Conservation (phyloP, 1,140 invertebrate genomes). For the Heliconius congener region DNA sequence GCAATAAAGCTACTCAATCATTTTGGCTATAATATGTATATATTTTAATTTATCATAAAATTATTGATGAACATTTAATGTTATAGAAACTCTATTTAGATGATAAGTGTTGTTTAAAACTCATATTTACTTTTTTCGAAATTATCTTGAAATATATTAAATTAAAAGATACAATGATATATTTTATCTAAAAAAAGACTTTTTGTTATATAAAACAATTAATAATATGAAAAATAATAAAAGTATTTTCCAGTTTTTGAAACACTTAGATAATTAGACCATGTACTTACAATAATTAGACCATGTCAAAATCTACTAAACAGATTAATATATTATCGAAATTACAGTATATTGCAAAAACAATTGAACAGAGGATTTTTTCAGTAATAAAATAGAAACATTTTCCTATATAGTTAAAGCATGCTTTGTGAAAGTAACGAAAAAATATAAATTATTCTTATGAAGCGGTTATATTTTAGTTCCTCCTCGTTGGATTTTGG, state of each 20-base stretch:
- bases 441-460: constrained; percentile 18
- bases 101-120: neutral
- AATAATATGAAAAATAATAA: no score
- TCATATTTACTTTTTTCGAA: neutral
- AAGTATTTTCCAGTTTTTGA: neutral
- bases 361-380: neutral
- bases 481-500: constrained; percentile 97
- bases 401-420: neutral
- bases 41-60: neutral
- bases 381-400: neutral
- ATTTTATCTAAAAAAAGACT: neutral
- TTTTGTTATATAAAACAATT: neutral
- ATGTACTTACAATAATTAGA: neutral
- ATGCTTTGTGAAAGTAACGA: neutral
- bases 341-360: neutral
- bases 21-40: neutral
- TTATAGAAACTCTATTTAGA: constrained; percentile 4
- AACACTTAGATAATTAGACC: neutral
- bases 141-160: constrained; percentile 25
- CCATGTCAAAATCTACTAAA: constrained; percentile 7
- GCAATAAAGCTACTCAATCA: no score
- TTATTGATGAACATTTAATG: neutral
- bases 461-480: constrained; percentile 84
- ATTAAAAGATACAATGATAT: neutral
- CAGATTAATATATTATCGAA: neutral